Conservation (phyloP, 1,140 invertebrate species). For the Nephotettix cincticeps region DNA sequence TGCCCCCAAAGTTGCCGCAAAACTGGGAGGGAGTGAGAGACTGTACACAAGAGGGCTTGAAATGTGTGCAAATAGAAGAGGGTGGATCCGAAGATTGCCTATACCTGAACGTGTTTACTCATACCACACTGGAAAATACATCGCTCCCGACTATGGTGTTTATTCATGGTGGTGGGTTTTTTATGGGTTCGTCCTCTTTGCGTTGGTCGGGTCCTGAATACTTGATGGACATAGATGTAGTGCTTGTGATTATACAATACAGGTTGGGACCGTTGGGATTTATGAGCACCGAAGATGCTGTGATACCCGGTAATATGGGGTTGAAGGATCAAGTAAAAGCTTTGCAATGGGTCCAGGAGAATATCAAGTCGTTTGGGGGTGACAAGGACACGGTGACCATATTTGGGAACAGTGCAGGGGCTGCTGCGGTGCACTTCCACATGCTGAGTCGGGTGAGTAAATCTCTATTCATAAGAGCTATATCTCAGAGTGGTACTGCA, state of each 20-base stretch:
- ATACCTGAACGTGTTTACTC: conserved; percentile 61
- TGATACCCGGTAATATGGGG: conserved; percentile 39
- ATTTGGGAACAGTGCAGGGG: conserved; percentile 47
- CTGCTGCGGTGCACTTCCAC: conserved; percentile 24
- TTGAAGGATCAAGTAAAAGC: conserved; percentile 39
- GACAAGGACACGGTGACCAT: conserved; percentile 49
- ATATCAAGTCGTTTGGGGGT: conserved; percentile 48
- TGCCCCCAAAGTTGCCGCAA: conserved; percentile 46
- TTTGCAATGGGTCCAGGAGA: conserved; percentile 38
- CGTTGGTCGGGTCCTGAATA: conserved; percentile 40
- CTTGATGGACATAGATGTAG: conserved; percentile 44
- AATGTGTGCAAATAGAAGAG: conserved; percentile 45
- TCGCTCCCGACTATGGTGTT: conserved; percentile 55
- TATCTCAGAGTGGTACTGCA: conserved; percentile 2
- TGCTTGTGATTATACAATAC: conserved; percentile 51
- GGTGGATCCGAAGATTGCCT: conserved; percentile 65
- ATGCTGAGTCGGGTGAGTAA: neutral
- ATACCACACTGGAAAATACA: neutral
- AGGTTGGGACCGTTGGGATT: conserved; percentile 44
- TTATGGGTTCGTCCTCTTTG: conserved; percentile 38
- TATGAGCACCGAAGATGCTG: conserved; percentile 34
- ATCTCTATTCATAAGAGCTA: neutral
- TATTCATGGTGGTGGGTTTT: conserved; percentile 53
- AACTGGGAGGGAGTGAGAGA: conserved; percentile 50
- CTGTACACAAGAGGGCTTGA: conserved; percentile 47